phyloP scores from a whole-genome alignment of 2,113 vertebrate genomes.

The Ranitomeya variabilis region DNA sequence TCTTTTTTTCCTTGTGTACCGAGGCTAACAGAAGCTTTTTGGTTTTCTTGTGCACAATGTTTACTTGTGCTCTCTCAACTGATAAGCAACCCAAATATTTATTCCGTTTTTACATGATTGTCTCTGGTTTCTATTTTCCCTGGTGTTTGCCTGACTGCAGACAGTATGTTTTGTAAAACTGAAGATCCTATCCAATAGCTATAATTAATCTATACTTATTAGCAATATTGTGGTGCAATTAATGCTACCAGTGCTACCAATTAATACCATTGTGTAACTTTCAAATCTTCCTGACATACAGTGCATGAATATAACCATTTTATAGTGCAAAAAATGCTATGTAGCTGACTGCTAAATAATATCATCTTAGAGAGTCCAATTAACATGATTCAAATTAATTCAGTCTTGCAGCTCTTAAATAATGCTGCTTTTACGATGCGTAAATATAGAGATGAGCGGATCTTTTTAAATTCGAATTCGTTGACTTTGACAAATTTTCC shows the following conservation, averaged over 20 bases:
- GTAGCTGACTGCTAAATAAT: too few species aligned
- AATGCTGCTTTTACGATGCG: too few species aligned
- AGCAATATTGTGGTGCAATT: background rate
- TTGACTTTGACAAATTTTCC: too few species aligned
- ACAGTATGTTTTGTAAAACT: background rate
- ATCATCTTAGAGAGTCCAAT: too few species aligned
- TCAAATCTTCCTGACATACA: background rate
- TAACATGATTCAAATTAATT: too few species aligned
- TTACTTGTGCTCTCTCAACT: background rate
- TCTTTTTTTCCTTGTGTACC: background rate
- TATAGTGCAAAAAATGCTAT: background rate
- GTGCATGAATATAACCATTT: background rate
- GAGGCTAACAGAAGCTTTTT: background rate
- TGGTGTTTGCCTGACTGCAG: background rate
- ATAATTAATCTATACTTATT: background rate
- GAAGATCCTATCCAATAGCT: too few species aligned
- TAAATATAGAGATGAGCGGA: too few species aligned
- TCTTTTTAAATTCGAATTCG: too few species aligned
- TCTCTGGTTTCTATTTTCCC: background rate
- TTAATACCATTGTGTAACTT: background rate
- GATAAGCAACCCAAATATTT: background rate
- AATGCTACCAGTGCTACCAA: too few species aligned
- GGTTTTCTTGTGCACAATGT: background rate
- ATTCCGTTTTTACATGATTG: background rate
- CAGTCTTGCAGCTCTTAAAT: too few species aligned